phyloP scores from a whole-genome alignment of 2,888 invertebrate species.

The Orthosia cruda region DNA sequence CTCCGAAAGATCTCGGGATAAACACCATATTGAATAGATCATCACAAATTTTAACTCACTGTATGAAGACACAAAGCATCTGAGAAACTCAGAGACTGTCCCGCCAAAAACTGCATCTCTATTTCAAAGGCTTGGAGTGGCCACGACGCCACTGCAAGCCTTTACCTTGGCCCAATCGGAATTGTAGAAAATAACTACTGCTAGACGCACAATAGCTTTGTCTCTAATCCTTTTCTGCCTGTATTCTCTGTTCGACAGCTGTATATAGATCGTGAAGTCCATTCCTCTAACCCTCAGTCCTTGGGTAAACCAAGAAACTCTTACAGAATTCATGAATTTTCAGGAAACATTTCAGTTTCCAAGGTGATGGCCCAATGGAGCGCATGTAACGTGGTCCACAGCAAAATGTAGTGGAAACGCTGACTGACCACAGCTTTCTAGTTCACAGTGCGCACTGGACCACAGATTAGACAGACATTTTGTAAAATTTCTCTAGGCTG shows the following conservation, averaged over 20 bases:
- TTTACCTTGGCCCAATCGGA: neutral
- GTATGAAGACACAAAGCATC: neutral
- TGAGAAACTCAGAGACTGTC: no score
- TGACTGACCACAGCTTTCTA: conserved; percentile 48
- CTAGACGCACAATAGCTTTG: neutral
- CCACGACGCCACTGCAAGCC: neutral
- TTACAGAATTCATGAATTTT: conserved; percentile 65
- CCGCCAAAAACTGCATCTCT: neutral
- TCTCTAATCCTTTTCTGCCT: neutral
- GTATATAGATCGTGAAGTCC: neutral
- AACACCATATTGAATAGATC: no score
- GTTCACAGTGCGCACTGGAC: conserved; percentile 30
- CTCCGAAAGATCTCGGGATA: conserved; percentile 8
- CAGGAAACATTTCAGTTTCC: conserved; percentile 66
- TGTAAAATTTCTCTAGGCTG: conserved; percentile 26
- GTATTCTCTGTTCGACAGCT: neutral
- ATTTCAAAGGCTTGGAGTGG: neutral
- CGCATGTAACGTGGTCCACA: conserved; percentile 68
- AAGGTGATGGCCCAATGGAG: conserved; percentile 70
- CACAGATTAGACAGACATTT: conserved; percentile 47
- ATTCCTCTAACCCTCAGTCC: neutral
- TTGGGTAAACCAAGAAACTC: conserved; percentile 44
- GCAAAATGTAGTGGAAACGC: conserved; percentile 70
- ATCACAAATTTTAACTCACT: neutral
- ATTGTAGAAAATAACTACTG: neutral